Base-by-base conservation (phyloP, 2,797 vertebrate genomes). In the Rhyacichthys aspro region DNA sequence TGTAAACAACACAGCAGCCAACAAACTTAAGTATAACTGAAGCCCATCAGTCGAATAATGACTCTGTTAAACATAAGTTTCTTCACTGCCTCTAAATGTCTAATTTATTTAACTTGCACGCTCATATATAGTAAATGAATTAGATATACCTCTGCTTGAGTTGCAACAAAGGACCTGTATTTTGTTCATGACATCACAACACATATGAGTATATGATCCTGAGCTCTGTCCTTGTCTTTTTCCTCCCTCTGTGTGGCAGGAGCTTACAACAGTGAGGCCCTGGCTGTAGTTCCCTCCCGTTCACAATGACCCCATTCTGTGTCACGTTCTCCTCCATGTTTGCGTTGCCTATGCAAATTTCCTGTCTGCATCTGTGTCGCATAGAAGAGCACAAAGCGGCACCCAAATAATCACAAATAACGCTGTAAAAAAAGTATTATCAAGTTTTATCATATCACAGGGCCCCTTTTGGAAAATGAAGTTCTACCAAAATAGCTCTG, bases 251-350 rank as follows among this genome's bases (percentile, higher is more conserved):
- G 34, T 53, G 36, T 11, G 46, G 28, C 11, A 8, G 3, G 16
- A 23, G 11, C 19, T 23, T 23, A 23, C 19, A 23, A 23, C 50
- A 14, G 1, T 11, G 7, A 8, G n/a, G 50, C 18, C 47, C 48
- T 34, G 47, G 47, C 32, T 49, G n/a, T 36, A 36, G 28, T 41
- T 16, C 34, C 15, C 17, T 18, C 11, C 17, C 7, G 41, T 43
- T 53, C 50, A 53, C 46, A 48, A 48, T 53, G 50, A 53, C 50
- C 50, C 37, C 50, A 53, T 53, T 53, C 50, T 53, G 48, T 50
- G 33, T 37, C 32, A 34, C 33, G 36, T 53, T 53, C 10, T 2
- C 37, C 50, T 39, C 50, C 50, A 15, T 53, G 50, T 53, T 53
- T 53, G 37, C 39, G 36, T 53, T 23, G 36, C 11, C 50, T 23